Evolutionary conservation across 2,888 invertebrate species (phyloP), one percentile per base, ranked within the genome.

Genomic region (Epinotia bilunana): DNA sequence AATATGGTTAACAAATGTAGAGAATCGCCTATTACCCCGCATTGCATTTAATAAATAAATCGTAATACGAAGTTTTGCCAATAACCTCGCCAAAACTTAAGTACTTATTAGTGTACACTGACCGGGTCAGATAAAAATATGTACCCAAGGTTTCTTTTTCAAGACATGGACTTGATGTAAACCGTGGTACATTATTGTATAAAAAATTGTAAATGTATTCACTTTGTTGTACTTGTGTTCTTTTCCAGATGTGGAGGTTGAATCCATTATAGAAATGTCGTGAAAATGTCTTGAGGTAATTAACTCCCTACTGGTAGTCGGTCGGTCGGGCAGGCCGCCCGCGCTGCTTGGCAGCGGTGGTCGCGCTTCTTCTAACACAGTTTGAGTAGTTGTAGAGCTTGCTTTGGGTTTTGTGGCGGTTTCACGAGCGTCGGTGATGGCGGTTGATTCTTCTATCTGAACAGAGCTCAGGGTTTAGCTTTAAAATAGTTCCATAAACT

Each of bases 191-290:
- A 88, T 88, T 87, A 82, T 87, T 84, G 87, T 84, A 86, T 81
- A 76, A 73, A 75, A 65, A 74, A 80, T 79, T 82, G 78, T 80
- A 86, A 89, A 88, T 88, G 87, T 93, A 93, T 93, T 94, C 90
- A 93, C 91, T 91, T 93, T 93, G 93, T 94, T 94, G 94, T 94
- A 94, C 93, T 94, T 94, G 94, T 93, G 93, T 93, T 93, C 93
- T 94, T 94, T 94, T 93, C 89, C 94, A 94, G 94, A 93, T 94
- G 87, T 93, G 93, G 94, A 91, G 93, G 90, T 93, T 93, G 92
- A 93, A 91, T 92, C 92, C 90, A 91, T 93, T 91, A 92, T 93
- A 91, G 90, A 91, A 92, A 91, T 92, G 86, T 93, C 93, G 93
- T 91, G 93, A 93, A 90, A 93, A 92, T 93, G 90, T 93, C 88